Percentiles rank a stretch among this genome's conserved stretches.
Evolutionary conservation across 1,140 invertebrate genomes (phyloP).

Genomic region (Meloidogyne hapla): DNA sequence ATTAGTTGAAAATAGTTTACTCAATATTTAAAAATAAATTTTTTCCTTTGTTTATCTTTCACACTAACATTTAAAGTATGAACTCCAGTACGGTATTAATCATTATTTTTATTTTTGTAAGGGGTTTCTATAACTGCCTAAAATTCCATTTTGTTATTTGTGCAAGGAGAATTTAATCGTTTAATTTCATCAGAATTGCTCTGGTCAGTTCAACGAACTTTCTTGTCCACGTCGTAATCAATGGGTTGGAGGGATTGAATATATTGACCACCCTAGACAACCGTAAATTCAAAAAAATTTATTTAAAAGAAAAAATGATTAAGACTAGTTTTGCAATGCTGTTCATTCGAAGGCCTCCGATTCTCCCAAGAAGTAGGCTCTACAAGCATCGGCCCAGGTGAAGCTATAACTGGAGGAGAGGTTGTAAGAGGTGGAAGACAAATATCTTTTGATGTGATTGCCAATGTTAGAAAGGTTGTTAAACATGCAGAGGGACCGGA

Average conservation of each 20-base stretch:
- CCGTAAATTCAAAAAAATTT: conserved; percentile 42
- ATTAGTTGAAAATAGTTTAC: no score
- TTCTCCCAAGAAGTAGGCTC: conserved; percentile 62
- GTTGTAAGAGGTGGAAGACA: conserved; percentile 57
- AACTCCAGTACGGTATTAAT: no score
- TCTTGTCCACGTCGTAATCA: conserved; percentile 60
- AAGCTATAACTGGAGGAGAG: conserved; percentile 62
- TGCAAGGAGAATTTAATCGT: no score
- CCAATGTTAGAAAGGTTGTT: conserved; percentile 60
- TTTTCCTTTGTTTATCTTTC: no score
- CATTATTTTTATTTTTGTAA: no score
- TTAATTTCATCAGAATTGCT: conserved; percentile 58
- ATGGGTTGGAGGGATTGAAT: conserved; percentile 62
- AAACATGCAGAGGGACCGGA: conserved; percentile 25
- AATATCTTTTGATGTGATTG: conserved; percentile 63
- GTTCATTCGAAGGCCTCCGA: conserved; percentile 60
- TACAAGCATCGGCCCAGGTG: conserved; percentile 52
- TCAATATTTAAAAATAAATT: no score
- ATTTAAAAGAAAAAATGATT: no score
- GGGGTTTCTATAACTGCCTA: no score
- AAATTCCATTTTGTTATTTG: no score
- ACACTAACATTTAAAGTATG: no score
- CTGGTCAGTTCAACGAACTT: conserved; percentile 54
- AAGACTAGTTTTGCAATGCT: conserved; percentile 61
- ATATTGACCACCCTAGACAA: conserved; percentile 62